Base-by-base conservation (phyloP, 1,140 invertebrate genomes). In the Bombus pyrosoma region DNA sequence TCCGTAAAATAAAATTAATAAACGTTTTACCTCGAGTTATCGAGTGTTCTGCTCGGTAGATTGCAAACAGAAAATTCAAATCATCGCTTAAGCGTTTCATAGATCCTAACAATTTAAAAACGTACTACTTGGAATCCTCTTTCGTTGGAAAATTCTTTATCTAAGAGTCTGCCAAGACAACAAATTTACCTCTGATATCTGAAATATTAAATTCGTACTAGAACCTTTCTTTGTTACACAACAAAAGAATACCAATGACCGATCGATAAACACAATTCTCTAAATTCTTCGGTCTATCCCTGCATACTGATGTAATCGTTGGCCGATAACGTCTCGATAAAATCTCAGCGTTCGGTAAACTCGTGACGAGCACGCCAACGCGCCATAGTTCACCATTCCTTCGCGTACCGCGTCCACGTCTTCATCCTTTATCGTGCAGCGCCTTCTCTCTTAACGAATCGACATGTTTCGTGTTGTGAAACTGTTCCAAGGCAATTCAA, bases 381-480 rank as follows among this genome's bases (percentile, higher is more conserved):
- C n/a, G n/a, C 39, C 71, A 73, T 73, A 43, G 37, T 32, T 73
- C 39, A 73, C n/a, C 28, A 22, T 43, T 37, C 22, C 73, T 13
- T 57, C 47, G 32, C 32, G 25, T 34, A 53, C 41, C n/a, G 47
- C 41, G 18, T 34, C 10, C 43, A 73, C 22, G 57, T 41, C 28
- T 78, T 62, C 53, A 32, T 78, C 9, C 37, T 10, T 41, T 82
- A 73, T 47, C 41, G 41, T 53, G 22, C 13, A 64, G 18, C 37
- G 34, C 25, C 13, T 59, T 74, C 59, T 64, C 53, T 28, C 32
- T 39, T 37, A 37, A 62, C 22, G 39, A 28, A 62, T 32, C 28
- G 34, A 37, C 62, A 28, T 32, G 71, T 32, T 82, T 47, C 81
- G 81, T 82, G 71, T 75, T 34, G 28, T 18, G 62, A 75, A 64